Percentiles rank a stretch among this genome's conserved stretches.
phyloP scores from a whole-genome alignment of 2,797 vertebrate species.

The Paratrypauchen microcephalus region DNA sequence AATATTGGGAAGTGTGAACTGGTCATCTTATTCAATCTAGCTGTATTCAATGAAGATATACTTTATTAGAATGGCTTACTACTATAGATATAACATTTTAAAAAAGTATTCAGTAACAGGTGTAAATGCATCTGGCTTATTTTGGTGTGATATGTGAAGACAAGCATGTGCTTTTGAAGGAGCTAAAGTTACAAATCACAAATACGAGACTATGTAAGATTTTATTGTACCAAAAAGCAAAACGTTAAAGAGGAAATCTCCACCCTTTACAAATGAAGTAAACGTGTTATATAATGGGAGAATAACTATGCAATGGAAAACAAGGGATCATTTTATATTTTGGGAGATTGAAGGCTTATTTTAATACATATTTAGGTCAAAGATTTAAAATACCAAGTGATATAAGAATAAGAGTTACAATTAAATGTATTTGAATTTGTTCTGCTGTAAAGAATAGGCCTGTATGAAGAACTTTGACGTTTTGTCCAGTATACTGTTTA shows the following conservation, averaged over 20 bases:
- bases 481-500: not conserved
- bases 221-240: constrained; percentile 10
- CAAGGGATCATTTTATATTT: not conserved
- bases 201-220: not conserved
- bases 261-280: too few species aligned
- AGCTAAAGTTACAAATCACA: not conserved
- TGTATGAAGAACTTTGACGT: not conserved
- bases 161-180: not conserved
- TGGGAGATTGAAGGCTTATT: not conserved
- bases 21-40: not conserved
- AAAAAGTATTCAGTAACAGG: too few species aligned
- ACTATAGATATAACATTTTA: too few species aligned
- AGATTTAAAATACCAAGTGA: not conserved
- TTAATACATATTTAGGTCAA: too few species aligned
- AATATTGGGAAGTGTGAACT: not conserved
- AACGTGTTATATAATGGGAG: not conserved
- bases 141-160: too few species aligned
- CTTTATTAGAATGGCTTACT: too few species aligned
- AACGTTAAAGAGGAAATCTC: not conserved
- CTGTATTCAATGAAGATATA: not conserved
- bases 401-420: not conserved
- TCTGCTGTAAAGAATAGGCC: not conserved
- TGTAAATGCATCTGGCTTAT: not conserved
- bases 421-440: not conserved
- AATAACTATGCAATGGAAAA: not conserved